Percentiles rank a stretch among this genome's conserved stretches.
Evolutionary conservation across 2,888 invertebrate species (phyloP).

Genomic region (Dryobota labecula): DNA sequence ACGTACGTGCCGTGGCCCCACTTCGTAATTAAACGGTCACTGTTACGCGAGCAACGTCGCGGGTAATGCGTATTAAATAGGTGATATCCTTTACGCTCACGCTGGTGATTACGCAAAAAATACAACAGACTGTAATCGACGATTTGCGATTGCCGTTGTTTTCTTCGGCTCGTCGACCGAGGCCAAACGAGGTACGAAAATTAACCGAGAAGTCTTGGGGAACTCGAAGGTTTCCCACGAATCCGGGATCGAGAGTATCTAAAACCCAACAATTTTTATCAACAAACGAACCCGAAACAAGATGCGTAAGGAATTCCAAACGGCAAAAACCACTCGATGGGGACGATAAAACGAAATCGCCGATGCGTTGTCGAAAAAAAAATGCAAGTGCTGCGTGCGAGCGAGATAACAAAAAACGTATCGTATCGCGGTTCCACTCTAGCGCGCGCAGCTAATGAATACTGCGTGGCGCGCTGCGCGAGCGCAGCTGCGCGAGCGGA

Average conservation of each 20-base stretch:
- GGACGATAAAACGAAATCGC: slow-evolving; percentile 89
- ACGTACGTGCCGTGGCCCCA: slow-evolving; percentile 51
- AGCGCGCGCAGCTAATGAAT: slow-evolving; percentile 87
- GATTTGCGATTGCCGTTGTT: slow-evolving; percentile 43
- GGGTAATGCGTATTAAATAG: slow-evolving; percentile 71
- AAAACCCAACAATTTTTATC: slow-evolving; percentile 69
- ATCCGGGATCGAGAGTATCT: slow-evolving; percentile 67
- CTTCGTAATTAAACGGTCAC: slow-evolving; percentile 71
- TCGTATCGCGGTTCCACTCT: slow-evolving; percentile 89
- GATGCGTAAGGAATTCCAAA: slow-evolving; percentile 87
- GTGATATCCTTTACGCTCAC: slow-evolving; percentile 66
- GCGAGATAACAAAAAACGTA: slow-evolving; percentile 88
- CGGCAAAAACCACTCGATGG: slow-evolving; percentile 88
- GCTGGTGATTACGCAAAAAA: slow-evolving; percentile 60
- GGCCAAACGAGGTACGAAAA: slow-evolving; percentile 32
- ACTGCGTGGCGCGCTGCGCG: slow-evolving; percentile 79
- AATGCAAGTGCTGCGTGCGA: slow-evolving; percentile 88
- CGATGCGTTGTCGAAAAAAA: slow-evolving; percentile 88
- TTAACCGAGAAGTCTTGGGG: slow-evolving; percentile 30
- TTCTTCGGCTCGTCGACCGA: slow-evolving; percentile 30
- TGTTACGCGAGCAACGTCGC: slow-evolving; percentile 65
- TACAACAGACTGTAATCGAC: slow-evolving; percentile 49
- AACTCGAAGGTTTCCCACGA: slow-evolving; percentile 68
- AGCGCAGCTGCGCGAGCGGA: slow-evolving; percentile 84
- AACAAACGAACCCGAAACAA: slow-evolving; percentile 83